Evolutionary conservation across 2,888 invertebrate genomes (phyloP).

Genomic region (Pterostichus niger): DNA sequence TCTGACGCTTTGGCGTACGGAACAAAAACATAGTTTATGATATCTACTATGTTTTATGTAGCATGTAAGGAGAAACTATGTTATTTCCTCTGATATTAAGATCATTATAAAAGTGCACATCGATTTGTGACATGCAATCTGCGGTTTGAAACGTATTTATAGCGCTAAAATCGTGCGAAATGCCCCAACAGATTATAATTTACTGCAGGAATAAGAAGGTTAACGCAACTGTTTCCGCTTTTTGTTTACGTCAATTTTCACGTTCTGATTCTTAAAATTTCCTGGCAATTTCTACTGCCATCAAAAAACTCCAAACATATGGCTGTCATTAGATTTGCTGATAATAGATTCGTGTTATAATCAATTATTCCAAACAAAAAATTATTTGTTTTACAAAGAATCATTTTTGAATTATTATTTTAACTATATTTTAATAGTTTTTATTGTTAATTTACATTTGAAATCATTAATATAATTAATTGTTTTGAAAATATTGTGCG

Average conservation of each 20-base stretch:
- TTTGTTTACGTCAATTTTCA: slow-evolving; percentile 46
- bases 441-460: no score
- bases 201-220: slow-evolving; percentile 47
- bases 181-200: slow-evolving; percentile 39
- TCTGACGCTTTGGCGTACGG: not conserved
- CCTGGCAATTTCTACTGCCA: slow-evolving; percentile 13
- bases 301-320: slow-evolving; percentile 23
- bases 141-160: slow-evolving; percentile 33
- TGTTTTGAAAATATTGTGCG: no score
- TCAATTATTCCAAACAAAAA: no score
- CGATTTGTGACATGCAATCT: slow-evolving; percentile 46
- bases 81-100: slow-evolving; percentile 31
- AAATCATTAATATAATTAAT: no score
- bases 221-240: slow-evolving; percentile 44
- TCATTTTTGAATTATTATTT: no score
- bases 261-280: slow-evolving; percentile 51
- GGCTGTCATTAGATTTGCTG: slow-evolving; percentile 10
- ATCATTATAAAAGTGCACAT: slow-evolving; percentile 40
- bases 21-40: slow-evolving; percentile 3
- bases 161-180: slow-evolving; percentile 37
- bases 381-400: no score
- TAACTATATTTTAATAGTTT: no score
- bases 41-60: not conserved
- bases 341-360: no score
- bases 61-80: slow-evolving; percentile 40